A percentile compares a stretch with the other conserved stretches of the same genome.
These are phyloP conservation scores for Oenanthe oenanthe DNA, from an alignment of 2,113 vertebrate genomes.

Conservation along the genomic window DNA sequence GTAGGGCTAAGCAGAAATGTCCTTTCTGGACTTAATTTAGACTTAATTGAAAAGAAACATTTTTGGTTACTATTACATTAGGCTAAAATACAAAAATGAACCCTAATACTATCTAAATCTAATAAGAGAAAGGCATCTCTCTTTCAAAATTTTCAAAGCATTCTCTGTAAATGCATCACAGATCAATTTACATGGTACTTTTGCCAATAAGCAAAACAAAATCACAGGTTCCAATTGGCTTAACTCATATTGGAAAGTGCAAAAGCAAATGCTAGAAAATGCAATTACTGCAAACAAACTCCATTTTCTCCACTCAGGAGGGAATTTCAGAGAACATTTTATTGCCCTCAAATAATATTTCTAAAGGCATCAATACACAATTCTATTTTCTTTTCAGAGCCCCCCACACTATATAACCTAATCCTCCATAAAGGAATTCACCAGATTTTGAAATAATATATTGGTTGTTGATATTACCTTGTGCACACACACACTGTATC, in stretches of 20 bases:
- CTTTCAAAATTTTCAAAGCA: conserved; percentile 81
- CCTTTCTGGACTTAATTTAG: conserved; percentile 74
- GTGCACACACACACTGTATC: conserved; percentile 28
- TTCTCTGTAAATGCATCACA: conserved; percentile 79
- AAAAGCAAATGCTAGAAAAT: conserved; percentile 81
- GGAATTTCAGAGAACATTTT: conserved; percentile 82
- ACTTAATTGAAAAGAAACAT: conserved; percentile 75
- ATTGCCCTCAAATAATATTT: conserved; percentile 86
- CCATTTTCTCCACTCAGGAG: conserved; percentile 82
- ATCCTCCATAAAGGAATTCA: conserved; percentile 63
- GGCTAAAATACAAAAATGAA: conserved; percentile 79
- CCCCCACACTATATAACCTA: conserved; percentile 70
- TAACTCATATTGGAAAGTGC: conserved; percentile 80
- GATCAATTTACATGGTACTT: conserved; percentile 88
- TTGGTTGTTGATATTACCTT: conserved; percentile 69
- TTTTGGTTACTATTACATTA: conserved; percentile 82
- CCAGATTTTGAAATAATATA: conserved; percentile 68
- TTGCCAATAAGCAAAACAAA: conserved; percentile 82
- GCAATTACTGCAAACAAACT: conserved; percentile 86
- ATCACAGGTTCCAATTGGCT: conserved; percentile 85
- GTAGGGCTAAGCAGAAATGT: conserved; percentile 51
- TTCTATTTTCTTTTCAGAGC: conserved; percentile 78
- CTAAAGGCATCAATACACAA: conserved; percentile 81
- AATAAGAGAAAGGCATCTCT: conserved; percentile 83
- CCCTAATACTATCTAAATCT: conserved; percentile 82